phyloP scores from a whole-genome alignment of 30 jellyfish, hydroid and myxozoan genomes.

The Sanderia malayensis region DNA sequence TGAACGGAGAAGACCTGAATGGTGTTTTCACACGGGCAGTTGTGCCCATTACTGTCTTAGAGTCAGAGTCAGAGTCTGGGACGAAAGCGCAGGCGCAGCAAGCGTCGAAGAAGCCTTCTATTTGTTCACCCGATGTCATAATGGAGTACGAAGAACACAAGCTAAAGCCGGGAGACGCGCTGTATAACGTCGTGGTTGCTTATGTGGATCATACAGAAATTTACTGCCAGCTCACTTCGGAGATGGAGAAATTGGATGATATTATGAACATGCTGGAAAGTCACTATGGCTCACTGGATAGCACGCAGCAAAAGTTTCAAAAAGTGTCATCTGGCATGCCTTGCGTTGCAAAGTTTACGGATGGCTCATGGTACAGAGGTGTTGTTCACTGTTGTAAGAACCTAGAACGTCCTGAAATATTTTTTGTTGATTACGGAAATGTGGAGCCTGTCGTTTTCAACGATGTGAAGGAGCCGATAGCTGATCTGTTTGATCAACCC shows the following conservation, averaged over 20 bases:
- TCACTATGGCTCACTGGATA: constrained; percentile 4
- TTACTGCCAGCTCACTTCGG: constrained; percentile 52
- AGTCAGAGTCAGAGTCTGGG: no score
- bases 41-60: constrained; percentile 13
- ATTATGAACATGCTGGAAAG: constrained; percentile 41
- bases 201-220: constrained; percentile 42
- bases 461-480: neutral
- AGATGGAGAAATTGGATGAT: constrained; percentile 13
- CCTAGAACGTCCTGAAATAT: neutral
- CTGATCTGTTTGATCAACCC: constrained; percentile 6
- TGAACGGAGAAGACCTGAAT: constrained; percentile 8
- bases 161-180: constrained; percentile 7
- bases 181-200: constrained; percentile 35
- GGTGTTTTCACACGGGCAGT: constrained; percentile 1
- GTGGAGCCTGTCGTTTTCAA: neutral
- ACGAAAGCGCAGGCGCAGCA: constrained; percentile 7
- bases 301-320: neutral
- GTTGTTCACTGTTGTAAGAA: neutral
- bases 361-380: constrained; percentile 21
- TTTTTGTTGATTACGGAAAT: constrained; percentile 27
- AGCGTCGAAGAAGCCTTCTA: neutral
- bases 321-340: constrained; percentile 46
- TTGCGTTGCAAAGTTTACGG: constrained; percentile 31
- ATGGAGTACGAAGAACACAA: constrained; percentile 26
- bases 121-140: constrained; percentile 42